A percentile compares a stretch with the other conserved stretches of the same genome.
These are phyloP conservation scores for Leucozona laternaria DNA, from an alignment of 2,888 invertebrate species.

Conservation along the genomic window DNA sequence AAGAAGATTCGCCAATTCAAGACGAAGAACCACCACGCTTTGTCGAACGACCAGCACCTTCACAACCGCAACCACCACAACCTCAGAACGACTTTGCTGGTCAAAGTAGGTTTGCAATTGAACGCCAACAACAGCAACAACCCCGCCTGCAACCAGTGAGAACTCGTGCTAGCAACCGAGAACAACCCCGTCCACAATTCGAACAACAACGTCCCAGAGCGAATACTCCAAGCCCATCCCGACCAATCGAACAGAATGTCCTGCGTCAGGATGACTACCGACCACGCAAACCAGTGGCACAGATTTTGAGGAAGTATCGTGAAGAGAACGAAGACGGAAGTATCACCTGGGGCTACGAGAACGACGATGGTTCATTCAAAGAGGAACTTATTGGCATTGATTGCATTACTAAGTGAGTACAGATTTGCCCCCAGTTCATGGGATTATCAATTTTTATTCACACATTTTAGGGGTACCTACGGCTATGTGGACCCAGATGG, in stretches of 20 bases:
- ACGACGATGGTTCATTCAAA: slow-evolving; percentile 94
- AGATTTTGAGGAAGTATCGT: slow-evolving; percentile 88
- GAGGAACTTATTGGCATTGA: slow-evolving; percentile 92
- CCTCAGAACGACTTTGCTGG: slow-evolving; percentile 80
- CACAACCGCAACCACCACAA: slow-evolving; percentile 77
- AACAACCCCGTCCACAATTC: slow-evolving; percentile 84
- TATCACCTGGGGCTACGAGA: slow-evolving; percentile 95
- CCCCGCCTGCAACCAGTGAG: slow-evolving; percentile 76
- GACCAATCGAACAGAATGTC: slow-evolving; percentile 80
- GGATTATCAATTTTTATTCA: not conserved
- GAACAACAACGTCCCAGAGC: slow-evolving; percentile 80
- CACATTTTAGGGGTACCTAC: slow-evolving; percentile 87
- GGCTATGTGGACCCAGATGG: slow-evolving; percentile 94
- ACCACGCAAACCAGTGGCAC: slow-evolving; percentile 88
- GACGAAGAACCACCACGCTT: slow-evolving; percentile 80
- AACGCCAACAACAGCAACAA: slow-evolving; percentile 78
- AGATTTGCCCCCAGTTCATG: fast-evolving
- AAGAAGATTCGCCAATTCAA: slow-evolving; percentile 84
- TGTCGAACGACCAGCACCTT: slow-evolving; percentile 79
- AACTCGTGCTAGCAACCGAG: slow-evolving; percentile 76
- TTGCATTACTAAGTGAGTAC: slow-evolving; percentile 86
- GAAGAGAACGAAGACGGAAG: slow-evolving; percentile 90
- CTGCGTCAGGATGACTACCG: slow-evolving; percentile 77
- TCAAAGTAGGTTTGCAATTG: slow-evolving; percentile 81
- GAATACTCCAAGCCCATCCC: slow-evolving; percentile 81